Percentiles rank a stretch among this genome's conserved stretches.
Conservation (phyloP, 2,797 vertebrate species). For the Intellagama lesueurii region DNA sequence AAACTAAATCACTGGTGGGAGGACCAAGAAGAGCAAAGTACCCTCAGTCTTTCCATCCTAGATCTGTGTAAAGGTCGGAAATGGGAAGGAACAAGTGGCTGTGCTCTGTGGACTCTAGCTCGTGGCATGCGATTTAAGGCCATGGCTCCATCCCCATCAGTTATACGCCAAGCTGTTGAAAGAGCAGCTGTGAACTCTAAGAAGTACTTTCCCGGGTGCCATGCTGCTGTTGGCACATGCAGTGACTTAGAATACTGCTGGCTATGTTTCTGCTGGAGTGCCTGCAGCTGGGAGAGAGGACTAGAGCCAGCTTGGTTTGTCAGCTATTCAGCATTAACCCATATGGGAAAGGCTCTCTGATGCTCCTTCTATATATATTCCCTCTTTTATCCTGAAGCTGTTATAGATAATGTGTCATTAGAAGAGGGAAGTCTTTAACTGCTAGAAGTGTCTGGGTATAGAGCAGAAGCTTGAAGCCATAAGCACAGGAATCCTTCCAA, state of each 20-base stretch:
- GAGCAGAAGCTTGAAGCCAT: too few relatives aligned
- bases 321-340: conserved; percentile 20
- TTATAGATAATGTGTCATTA: too few relatives aligned
- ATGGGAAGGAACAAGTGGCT: background rate
- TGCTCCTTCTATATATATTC: background rate
- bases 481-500: too few relatives aligned
- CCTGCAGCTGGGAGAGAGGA: background rate
- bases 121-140: background rate
- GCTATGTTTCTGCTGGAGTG: conserved; percentile 10
- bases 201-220: conserved; percentile 5
- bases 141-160: background rate
- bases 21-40: background rate
- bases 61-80: background rate
- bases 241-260: background rate
- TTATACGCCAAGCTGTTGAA: background rate
- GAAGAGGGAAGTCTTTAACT: too few relatives aligned
- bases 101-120: background rate
- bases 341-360: conserved; percentile 1
- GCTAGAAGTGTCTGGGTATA: too few relatives aligned
- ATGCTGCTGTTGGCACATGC: background rate
- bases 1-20: background rate
- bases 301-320: background rate
- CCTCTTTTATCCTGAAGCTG: background rate
- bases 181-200: background rate
- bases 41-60: background rate